Evolutionary conservation across 2,113 vertebrate species (phyloP).

Genomic region (Vombatus ursinus): DNA sequence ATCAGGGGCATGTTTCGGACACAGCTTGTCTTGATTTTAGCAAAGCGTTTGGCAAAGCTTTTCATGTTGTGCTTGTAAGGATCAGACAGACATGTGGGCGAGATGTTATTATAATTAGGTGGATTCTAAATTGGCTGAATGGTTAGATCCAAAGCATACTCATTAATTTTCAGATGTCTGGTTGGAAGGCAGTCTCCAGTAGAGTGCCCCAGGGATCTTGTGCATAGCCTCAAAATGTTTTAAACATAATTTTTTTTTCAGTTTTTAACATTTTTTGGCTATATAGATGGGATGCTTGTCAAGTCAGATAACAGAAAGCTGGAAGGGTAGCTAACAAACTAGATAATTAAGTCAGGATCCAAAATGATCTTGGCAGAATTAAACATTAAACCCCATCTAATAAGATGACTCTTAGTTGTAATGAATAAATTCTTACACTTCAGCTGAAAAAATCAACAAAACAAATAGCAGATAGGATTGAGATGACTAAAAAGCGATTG

Average conservation of each 20-base stretch:
- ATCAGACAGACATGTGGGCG: neutral
- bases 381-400: neutral
- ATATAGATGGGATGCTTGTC: neutral
- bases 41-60: neutral
- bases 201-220: neutral
- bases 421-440: neutral
- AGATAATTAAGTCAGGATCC: neutral
- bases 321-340: neutral
- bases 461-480: neutral
- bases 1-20: neutral
- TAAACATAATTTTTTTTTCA: neutral
- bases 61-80: neutral
- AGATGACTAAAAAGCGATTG: neutral
- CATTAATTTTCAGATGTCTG: neutral
- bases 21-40: neutral
- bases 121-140: neutral
- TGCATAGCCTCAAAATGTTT: neutral
- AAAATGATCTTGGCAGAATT: neutral
- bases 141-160: neutral
- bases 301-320: neutral
- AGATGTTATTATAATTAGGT: neutral
- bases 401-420: neutral
- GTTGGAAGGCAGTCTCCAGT: neutral
- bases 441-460: neutral
- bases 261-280: neutral